Evolutionary conservation across 92 coral and sea anemone genomes (phyloP).

Genomic region (Pocillopora meandrina): DNA sequence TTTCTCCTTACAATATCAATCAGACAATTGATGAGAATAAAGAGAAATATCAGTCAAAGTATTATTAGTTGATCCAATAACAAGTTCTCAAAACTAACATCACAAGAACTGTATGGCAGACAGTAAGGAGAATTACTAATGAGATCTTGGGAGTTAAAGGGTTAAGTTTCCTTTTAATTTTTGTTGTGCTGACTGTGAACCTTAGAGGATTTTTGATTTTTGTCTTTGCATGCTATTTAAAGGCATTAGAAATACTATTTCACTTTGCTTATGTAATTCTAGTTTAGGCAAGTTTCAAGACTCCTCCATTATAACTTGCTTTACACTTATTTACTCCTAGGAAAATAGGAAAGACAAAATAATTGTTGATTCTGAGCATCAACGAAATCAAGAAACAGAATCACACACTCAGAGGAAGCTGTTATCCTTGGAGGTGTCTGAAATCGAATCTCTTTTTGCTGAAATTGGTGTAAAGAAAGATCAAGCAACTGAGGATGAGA

Average conservation of each 20-base stretch:
- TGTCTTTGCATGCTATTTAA: too few relatives aligned
- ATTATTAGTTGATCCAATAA: too few relatives aligned
- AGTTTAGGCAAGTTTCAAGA: neutral
- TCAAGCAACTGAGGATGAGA: constrained; percentile 48
- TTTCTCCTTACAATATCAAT: too few relatives aligned
- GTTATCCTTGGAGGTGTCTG: constrained; percentile 28
- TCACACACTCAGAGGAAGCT: constrained; percentile 23
- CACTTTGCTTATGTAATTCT: neutral
- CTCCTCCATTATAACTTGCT: neutral
- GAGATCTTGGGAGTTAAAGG: too few relatives aligned
- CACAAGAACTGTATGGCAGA: too few relatives aligned
- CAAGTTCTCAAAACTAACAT: too few relatives aligned
- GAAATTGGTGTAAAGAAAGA: neutral
- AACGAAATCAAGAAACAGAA: neutral
- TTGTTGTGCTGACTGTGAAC: too few relatives aligned
- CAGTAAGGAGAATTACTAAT: too few relatives aligned
- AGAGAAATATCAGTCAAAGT: too few relatives aligned
- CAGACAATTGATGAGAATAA: too few relatives aligned
- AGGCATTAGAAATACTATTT: neutral
- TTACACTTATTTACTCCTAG: neutral
- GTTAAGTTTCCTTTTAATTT: too few relatives aligned
- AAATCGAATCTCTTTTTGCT: neutral
- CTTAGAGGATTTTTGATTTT: too few relatives aligned
- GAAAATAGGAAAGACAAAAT: neutral
- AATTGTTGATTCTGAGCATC: neutral